Base-by-base conservation (phyloP, 1,140 invertebrate species). In the Pteromalus puparum region DNA sequence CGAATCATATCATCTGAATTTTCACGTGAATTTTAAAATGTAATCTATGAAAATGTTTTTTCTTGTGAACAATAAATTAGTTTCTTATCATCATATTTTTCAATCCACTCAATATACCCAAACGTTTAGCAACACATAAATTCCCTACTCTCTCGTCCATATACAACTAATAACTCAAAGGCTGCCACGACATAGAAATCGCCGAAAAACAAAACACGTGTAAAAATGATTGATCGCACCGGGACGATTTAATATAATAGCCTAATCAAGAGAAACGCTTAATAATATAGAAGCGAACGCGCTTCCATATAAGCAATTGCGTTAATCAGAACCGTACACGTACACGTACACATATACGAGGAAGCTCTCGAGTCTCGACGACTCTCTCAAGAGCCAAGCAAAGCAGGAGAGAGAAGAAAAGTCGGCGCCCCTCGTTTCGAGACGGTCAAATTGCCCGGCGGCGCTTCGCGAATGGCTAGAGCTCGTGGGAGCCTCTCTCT, bases 211-310 rank as follows among this genome's bases (percentile, higher is more conserved):
- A 78, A 67, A 26, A 42, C n/a, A 21, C 38, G 74, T 28, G 75
- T 48, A 83, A 83, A 83, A 83, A 83, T 72, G 82, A 83, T 83
- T 78, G 78, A 78, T 83, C 30, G 42, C 24, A 12, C 24, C 1
- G 3, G 9, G 12, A 67, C 34, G 21, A 61, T 84, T 70, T 79
- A 53, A n/a, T 46, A 77, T 84, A 84, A 84, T 84, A 73, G 82
- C 53, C 82, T 84, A 79, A 84, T 84, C 82, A 74, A 84, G 68
- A 80, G 82, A 84, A 74, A 84, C 38, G 82, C 76, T 80, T 84
- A 84, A 84, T 84, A 84, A 84, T 30, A 83, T 13, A 65, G 76
- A 78, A 75, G 21, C 24, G 72, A 75, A 75, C 21, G 34, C 34
- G 21, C 81, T 70, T 38, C 65, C 65, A 61, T 76, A 82, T 76